Base-by-base conservation (phyloP, 2,797 vertebrate genomes). In the Leptodactylus fallax region DNA sequence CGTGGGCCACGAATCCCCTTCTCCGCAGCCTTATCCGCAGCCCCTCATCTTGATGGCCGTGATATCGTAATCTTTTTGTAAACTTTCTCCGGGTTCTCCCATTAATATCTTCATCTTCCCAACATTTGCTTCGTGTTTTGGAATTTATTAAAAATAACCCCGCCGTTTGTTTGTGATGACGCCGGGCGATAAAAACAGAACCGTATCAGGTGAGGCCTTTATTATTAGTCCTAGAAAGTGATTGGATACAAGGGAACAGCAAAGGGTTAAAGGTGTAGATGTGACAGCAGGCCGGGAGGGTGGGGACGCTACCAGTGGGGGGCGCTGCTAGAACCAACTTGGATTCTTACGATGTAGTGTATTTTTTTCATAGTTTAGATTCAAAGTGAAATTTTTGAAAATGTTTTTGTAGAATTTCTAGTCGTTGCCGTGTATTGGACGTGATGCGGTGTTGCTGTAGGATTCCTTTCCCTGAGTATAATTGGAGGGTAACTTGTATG, bases 71-170 rank as follows among this genome's bases (percentile, higher is more conserved):
- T 55, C 71, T 61, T 47, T 25, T 27, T 65, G 14, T 82, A 63
- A 81, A 27, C 67, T 47, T n/a, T 47, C 1, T 25, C 71, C 58
- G 19, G 45, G 69, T 83, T 77, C 78, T 83, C 36, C 23, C n/a
- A 36, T 61, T 63, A 65, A 47, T 53, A 14, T 17, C 27, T 36
- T 69, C 27, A 19, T 69, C 9, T 53, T 56, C 47, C 36, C 25
- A 76, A 80, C 67, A 80, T 87, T 81, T 27, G 23, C 65, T 74
- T 61, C 74, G 36, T 63, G 36, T 71, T n/a, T 60, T 49, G 67
- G 47, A 60, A 51, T 87, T 83, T 77, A 87, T 63, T 82, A 87
- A 77, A 82, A 76, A 51, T 55, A 65, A 76, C 55, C 65, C n/a
- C 4, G 13, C 4, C 13, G 67, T 45, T 36, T 74, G 55, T 53